These are phyloP conservation scores for Netelia inedita DNA, from an alignment of 2,888 invertebrate species.

Conservation along the genomic window DNA sequence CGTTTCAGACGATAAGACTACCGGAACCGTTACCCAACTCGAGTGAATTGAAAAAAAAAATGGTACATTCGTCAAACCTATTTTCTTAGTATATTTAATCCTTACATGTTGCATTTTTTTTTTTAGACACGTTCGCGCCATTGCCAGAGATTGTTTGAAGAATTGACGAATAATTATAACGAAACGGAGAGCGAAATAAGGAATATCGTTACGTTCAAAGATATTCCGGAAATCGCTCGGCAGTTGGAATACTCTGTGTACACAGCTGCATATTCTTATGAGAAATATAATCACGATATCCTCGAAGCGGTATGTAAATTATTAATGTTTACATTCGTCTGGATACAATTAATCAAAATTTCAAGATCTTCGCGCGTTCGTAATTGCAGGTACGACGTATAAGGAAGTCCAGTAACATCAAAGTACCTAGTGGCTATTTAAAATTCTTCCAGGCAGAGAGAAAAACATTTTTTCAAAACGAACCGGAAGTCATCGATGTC, in stretches of 20 bases:
- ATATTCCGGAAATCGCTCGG: conserved; percentile 44
- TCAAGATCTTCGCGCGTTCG: neutral
- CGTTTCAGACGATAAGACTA: neutral
- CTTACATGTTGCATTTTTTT: neutral
- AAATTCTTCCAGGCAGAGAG: neutral
- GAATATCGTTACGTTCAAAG: neutral
- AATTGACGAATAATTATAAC: conserved; percentile 38
- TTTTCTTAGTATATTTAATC: neutral
- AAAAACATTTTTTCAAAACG: neutral
- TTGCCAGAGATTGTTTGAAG: conserved; percentile 2
- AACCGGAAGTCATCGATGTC: neutral
- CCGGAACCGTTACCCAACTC: neutral
- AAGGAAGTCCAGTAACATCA: neutral
- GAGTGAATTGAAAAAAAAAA: neutral
- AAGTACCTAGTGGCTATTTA: conserved; percentile 32
- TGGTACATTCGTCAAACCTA: neutral
- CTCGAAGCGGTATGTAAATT: conserved; percentile 26
- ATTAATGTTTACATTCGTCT: neutral
- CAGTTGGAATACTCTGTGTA: conserved; percentile 44
- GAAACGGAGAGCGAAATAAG: neutral
- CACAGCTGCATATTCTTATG: neutral
- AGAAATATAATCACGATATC: conserved; percentile 46
- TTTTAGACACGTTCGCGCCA: conserved; percentile 29
- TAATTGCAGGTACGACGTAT: conserved; percentile 21
- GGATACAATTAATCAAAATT: neutral